Evolutionary conservation across 2,113 vertebrate genomes (phyloP).

Genomic region (Lynx canadensis): DNA sequence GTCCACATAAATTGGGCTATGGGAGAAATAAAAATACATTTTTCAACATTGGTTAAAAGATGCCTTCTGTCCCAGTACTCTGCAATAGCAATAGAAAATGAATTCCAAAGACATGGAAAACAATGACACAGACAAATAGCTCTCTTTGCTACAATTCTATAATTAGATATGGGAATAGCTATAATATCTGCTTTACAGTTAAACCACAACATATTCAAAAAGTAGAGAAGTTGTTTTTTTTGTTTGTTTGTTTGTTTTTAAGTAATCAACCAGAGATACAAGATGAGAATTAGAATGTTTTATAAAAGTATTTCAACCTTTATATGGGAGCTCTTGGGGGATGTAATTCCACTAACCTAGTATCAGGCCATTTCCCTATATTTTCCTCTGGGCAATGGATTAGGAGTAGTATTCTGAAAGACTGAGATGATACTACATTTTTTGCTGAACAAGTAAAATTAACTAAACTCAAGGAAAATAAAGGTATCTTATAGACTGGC

Average conservation of each 20-base stretch:
- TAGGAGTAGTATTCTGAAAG: background rate
- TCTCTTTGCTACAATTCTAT: background rate
- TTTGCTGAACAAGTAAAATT: background rate
- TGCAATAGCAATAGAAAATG: background rate
- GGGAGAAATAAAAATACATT: background rate
- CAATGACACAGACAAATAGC: background rate
- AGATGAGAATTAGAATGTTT: background rate
- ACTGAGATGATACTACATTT: background rate
- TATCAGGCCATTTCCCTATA: background rate
- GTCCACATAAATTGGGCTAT: background rate
- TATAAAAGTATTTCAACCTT: background rate
- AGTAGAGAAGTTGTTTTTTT: background rate
- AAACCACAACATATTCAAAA: background rate
- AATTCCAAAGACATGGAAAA: background rate
- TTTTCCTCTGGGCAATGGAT: background rate
- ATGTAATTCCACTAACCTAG: background rate
- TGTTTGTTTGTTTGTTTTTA: background rate
- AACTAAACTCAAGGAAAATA: background rate
- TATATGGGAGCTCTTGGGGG: background rate
- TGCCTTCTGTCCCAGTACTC: background rate
- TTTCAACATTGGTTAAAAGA: background rate
- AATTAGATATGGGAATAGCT: background rate
- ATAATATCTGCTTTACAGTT: background rate
- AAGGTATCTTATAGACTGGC: background rate
- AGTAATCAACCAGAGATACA: background rate